Evolutionary conservation across 2,797 vertebrate species (phyloP).

Genomic region (Orestias chungarensis): DNA sequence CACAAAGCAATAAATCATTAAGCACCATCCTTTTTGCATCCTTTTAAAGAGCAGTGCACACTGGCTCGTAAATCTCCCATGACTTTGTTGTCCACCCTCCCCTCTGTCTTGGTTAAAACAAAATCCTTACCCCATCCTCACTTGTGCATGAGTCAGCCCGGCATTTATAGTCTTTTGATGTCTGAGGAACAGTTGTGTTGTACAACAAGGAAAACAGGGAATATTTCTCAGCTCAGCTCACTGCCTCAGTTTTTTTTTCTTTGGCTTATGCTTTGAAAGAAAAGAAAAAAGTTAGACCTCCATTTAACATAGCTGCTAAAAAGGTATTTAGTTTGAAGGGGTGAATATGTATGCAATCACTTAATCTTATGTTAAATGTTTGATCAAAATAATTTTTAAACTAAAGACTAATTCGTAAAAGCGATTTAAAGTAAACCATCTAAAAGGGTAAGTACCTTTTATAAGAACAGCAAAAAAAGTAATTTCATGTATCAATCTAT

Average conservation of each 20-base stretch:
- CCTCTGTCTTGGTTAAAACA: conserved; percentile 38
- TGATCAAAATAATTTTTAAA: no score
- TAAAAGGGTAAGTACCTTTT: no score
- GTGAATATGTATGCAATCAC: no score
- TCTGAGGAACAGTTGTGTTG: conserved; percentile 34
- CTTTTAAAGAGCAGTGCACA: conserved; percentile 65
- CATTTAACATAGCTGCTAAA: neutral
- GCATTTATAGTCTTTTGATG: conserved; percentile 49
- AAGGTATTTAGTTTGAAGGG: no score
- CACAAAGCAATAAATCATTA: conserved; percentile 75
- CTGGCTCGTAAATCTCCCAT: conserved; percentile 65
- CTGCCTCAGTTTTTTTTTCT: conserved; percentile 37
- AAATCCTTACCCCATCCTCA: conserved; percentile 28
- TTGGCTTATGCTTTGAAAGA: conserved; percentile 17
- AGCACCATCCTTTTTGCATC: conserved; percentile 61
- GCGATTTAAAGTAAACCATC: no score
- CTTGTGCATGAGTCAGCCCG: conserved; percentile 27
- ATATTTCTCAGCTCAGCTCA: conserved; percentile 32
- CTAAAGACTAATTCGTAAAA: no score
- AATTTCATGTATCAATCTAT: no score
- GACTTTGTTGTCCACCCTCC: conserved; percentile 53
- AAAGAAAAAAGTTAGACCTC: neutral
- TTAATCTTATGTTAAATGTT: no score
- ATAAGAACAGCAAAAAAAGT: no score
- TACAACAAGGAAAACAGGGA: conserved; percentile 42